These are phyloP conservation scores for Drosophila takahashii DNA, from an alignment of 1,140 invertebrate species.

Conservation along the genomic window DNA sequence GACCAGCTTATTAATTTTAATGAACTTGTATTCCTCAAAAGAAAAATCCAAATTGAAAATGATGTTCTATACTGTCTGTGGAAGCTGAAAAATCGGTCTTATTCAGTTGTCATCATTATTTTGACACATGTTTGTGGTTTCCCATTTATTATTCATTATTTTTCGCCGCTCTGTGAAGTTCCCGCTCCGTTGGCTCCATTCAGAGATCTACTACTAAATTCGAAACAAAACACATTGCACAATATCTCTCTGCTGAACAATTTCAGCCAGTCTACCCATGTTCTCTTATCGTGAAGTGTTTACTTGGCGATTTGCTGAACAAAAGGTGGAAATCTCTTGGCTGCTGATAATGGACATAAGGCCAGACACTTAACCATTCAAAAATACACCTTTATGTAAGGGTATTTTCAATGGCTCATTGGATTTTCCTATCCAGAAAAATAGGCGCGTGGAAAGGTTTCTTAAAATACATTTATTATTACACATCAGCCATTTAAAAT, in stretches of 20 bases:
- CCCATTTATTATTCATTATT: conserved; percentile 44
- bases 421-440: not conserved
- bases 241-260: conserved; percentile 18
- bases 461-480: not conserved
- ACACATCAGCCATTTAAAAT: not conserved
- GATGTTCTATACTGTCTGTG: not conserved
- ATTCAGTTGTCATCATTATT: conserved; percentile 56
- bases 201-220: conserved; percentile 7
- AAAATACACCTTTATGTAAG: not conserved
- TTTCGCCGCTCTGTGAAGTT: conserved; percentile 14
- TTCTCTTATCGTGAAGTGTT: conserved; percentile 33
- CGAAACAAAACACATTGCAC: conserved; percentile 9
- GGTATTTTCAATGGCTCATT: not conserved
- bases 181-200: conserved; percentile 25
- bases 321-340: conserved; percentile 37
- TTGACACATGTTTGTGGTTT: conserved; percentile 38
- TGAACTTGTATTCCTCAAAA: not conserved
- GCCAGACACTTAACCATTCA: conserved; percentile 8
- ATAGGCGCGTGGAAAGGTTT: not conserved
- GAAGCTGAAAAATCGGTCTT: conserved; percentile 20
- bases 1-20: not conserved
- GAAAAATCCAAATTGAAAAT: not conserved
- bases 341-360: conserved; percentile 27
- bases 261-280: conserved; percentile 5
- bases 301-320: conserved; percentile 32